A percentile compares a stretch with the other conserved stretches of the same genome.
Conservation (phyloP, 2,797 vertebrate species). For the Hemibagrus guttatus region DNA sequence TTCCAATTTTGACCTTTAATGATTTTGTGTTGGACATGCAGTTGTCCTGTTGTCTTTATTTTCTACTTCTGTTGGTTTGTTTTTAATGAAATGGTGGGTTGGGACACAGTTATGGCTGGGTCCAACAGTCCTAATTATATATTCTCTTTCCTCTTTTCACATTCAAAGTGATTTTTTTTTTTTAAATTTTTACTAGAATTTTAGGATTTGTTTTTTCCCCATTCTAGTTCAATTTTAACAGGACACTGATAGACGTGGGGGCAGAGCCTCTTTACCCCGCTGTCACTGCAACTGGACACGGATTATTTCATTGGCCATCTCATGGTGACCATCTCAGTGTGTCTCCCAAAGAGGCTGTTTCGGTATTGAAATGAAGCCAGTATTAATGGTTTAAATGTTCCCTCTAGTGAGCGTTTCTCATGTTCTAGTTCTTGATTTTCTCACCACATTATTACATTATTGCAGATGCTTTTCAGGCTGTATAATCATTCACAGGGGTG, state of each 20-base stretch:
- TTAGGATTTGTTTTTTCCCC: conserved; percentile 52
- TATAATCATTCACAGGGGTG: conserved; percentile 66
- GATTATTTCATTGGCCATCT: conserved; percentile 64
- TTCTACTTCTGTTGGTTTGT: conserved; percentile 34
- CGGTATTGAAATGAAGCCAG: conserved; percentile 52
- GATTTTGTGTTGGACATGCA: conserved; percentile 66
- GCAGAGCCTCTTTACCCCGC: conserved; percentile 39
- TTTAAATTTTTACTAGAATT: conserved; percentile 51
- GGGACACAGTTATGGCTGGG: conserved; percentile 54
- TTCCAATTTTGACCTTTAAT: conserved; percentile 60
- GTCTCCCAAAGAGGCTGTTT: conserved; percentile 27
- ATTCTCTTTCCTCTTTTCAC: conserved; percentile 61
- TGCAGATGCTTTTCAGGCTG: conserved; percentile 66
- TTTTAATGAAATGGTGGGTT: conserved; percentile 48
- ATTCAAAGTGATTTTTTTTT: conserved; percentile 47
- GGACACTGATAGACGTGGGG: conserved; percentile 53
- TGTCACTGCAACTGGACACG: conserved; percentile 66
- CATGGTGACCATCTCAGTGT: conserved; percentile 44
- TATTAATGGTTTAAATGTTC: conserved; percentile 66
- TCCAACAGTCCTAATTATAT: conserved; percentile 69
- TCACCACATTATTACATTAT: conserved; percentile 62
- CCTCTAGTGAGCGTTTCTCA: conserved; percentile 39
- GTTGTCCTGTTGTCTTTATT: conserved; percentile 55
- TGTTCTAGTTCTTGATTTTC: conserved; percentile 45
- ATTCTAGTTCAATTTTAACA: conserved; percentile 58